Evolutionary conservation across 2,113 vertebrate species (phyloP).

Genomic region (Tetrao urogallus): DNA sequence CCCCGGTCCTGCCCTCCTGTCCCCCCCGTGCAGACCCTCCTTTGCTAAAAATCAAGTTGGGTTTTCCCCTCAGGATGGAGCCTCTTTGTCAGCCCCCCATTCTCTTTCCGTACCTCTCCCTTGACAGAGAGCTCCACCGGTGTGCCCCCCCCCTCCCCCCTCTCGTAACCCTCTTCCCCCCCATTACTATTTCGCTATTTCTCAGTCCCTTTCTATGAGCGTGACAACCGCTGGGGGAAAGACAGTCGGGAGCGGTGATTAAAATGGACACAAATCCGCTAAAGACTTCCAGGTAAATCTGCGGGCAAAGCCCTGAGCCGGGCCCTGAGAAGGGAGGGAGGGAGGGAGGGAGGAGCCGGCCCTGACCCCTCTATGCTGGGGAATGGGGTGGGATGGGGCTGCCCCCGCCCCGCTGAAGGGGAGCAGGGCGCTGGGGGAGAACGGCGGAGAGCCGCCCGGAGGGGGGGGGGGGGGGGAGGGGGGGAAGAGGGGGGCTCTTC

Average conservation of each 20-base stretch:
- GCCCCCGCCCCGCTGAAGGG: not conserved
- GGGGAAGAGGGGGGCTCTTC: not conserved
- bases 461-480: no score
- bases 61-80: not conserved
- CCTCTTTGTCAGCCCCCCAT: not conserved
- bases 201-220: not conserved
- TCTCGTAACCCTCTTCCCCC: no score
- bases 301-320: not conserved
- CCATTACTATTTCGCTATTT: not conserved
- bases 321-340: not conserved
- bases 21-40: not conserved
- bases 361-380: not conserved
- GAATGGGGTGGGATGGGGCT: not conserved
- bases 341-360: not conserved
- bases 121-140: not conserved
- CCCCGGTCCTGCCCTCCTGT: not conserved
- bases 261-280: conserved; percentile 29
- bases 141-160: not conserved
- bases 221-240: not conserved
- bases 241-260: not conserved
- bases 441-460: not conserved
- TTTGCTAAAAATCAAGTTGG: conserved; percentile 51
- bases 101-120: not conserved
- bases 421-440: not conserved
- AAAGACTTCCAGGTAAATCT: conserved; percentile 55